These are phyloP conservation scores for Tetragonisca angustula DNA, from an alignment of 2,888 invertebrate species.

Conservation along the genomic window DNA sequence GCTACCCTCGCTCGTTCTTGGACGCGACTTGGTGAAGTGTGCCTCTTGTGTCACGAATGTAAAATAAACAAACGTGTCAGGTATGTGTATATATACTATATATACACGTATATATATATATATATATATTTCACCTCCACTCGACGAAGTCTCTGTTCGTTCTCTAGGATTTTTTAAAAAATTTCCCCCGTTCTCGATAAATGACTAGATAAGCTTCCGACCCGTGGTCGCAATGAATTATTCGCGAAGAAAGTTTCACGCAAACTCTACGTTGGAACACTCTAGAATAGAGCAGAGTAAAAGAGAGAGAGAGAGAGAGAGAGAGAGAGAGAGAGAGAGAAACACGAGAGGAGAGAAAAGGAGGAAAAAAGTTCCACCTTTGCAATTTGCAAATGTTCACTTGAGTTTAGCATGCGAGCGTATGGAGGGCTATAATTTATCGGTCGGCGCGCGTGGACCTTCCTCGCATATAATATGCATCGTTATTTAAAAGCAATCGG, in stretches of 20 bases:
- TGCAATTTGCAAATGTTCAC: conserved; percentile 15
- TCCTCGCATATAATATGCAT: conserved; percentile 44
- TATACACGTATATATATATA: no score
- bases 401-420: conserved; percentile 24
- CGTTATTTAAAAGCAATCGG: conserved; percentile 56
- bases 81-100: not conserved
- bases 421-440: conserved; percentile 17
- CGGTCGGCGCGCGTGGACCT: not conserved
- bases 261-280: not conserved
- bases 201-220: not conserved
- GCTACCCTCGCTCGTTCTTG: not conserved
- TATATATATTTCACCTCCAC: not conserved
- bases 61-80: conserved; percentile 4
- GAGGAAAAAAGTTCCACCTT: not conserved
- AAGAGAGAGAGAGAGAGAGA: no score
- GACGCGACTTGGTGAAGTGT: no score
- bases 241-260: conserved; percentile 19
- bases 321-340: no score
- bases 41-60: not conserved
- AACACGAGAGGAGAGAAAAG: no score
- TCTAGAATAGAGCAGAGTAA: not conserved
- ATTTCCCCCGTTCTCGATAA: not conserved
- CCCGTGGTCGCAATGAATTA: conserved; percentile 10
- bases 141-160: not conserved
- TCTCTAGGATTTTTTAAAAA: not conserved